Evolutionary conservation across 2,888 invertebrate species (phyloP), one percentile per base, ranked within the genome.

Genomic region (Pandemis cinnamomeana): DNA sequence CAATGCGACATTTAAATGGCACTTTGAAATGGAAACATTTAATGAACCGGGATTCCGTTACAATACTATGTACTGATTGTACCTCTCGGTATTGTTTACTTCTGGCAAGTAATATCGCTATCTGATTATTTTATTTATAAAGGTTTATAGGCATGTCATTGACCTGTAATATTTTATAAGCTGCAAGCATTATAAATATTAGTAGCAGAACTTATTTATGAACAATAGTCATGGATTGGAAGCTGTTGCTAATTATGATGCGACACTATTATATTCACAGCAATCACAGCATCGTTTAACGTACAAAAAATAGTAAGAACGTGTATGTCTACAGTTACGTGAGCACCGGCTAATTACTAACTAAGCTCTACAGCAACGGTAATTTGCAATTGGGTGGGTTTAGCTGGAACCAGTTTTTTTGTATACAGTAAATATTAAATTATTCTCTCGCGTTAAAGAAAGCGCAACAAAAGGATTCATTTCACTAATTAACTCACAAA

Each of bases 401-500:
- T 75, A 73, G 66, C 60, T 62, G 61, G 74, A 71, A 74, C 75
- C 74, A 76, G 74, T 75, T 78, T 76, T 71, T 73, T 71, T 67
- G 53, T 71, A 67, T 67, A 62, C 51, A 75, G 71, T 70, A 63
- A 72, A 46, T 20, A 44, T 53, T 71, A 68, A 74, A 71, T 71
- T 63, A 68, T 63, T 71, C 72, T 70, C 71, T 70, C 36, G 61
- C 64, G 77, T 67, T 75, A 67, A 77, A 67, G 78, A 78, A 77
- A 78, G 78, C 76, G 74, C 75, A 75, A 77, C 76, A 63, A 71
- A 77, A 72, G 77, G 75, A 75, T 51, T 69, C 61, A 79, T 80
- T 79, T 80, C 78, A 78, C 78, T 72, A 73, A 73, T 71, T 77
- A 76, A 72, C 71, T 75, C 75, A 77, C 76, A 67, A 46, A 75